Base-by-base conservation (phyloP, 2,888 invertebrate genomes). In the Cryptosula pallasiana region DNA sequence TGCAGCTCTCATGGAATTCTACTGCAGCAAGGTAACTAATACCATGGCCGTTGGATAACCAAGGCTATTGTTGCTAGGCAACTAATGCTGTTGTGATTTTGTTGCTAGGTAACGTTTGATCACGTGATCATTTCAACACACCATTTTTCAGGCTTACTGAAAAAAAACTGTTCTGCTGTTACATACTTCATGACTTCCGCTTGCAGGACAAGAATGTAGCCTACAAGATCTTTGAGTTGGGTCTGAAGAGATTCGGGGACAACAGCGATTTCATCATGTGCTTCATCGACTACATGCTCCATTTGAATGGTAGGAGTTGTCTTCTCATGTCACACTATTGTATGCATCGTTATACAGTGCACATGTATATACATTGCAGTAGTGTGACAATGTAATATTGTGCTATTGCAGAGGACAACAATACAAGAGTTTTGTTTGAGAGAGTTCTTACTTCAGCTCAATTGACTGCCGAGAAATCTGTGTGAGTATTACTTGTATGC, bases 1-100 rank as follows among this genome's bases (percentile, higher is more conserved):
- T 0, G 96, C 98, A 0, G 97, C 99, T 0, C 87, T 97, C 0
- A 98, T 99, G 97, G 99, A 99, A 85, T 99, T 98, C 85, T 98
- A 97, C 82, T 98, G 98, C 83, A 95, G 94, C 55, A 99, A 99
- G 82, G 87, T 86, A 73, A 71, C 45, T 45, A 20, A 5, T 45
- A 45, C 20, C 20, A n/a, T n/a, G n/a, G n/a, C n/a, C n/a, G n/a
- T n/a, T n/a, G n/a, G n/a, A n/a, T n/a, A n/a, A n/a, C n/a, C n/a
- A n/a, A n/a, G n/a, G n/a, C n/a, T n/a, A n/a, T n/a, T n/a, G n/a
- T n/a, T n/a, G n/a, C n/a, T n/a, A n/a, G n/a, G n/a, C n/a, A n/a
- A n/a, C n/a, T n/a, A n/a, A 45, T 45, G 45, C 45, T 13, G 9
- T 45, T 9, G 45, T 45, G 20, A 45, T 13, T 20, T 45, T 45